Evolutionary conservation across 2,113 vertebrate species (phyloP).

Genomic region (Alethe castanea): DNA sequence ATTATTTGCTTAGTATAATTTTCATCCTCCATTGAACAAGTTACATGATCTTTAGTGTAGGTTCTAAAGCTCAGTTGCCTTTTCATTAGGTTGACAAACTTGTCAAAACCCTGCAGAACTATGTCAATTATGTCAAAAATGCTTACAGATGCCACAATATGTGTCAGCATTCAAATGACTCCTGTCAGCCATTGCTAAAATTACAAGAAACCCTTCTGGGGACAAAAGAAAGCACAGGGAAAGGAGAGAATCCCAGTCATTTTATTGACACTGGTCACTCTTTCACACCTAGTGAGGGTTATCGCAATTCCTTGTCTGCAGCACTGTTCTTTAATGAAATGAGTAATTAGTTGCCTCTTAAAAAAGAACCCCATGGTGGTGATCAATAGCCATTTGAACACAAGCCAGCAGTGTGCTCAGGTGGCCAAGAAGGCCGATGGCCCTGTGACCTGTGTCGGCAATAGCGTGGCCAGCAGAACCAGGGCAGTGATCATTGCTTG

Average conservation of each 20-base stretch:
- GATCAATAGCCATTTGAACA: accelerated
- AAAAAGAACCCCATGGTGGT: neutral
- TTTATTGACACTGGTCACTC: neutral
- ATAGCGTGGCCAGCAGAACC: neutral
- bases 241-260: neutral
- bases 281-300: neutral
- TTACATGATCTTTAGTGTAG: conserved; percentile 35
- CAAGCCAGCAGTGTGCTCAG: neutral
- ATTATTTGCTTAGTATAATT: conserved; percentile 18
- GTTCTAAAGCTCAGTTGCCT: conserved; percentile 62
- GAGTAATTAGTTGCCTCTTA: neutral
- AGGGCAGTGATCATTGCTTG: neutral
- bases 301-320: neutral
- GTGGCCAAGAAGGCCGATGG: neutral
- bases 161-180: conserved; percentile 57
- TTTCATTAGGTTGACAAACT: conserved; percentile 75
- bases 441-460: neutral
- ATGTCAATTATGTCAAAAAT: conserved; percentile 70
- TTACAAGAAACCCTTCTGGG: conserved; percentile 60
- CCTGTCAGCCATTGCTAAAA: conserved; percentile 65
- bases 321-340: neutral
- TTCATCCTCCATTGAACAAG: conserved; percentile 28
- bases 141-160: conserved; percentile 56
- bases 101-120: conserved; percentile 72
- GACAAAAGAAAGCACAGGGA: conserved; percentile 17